phyloP scores from a whole-genome alignment of 2,888 invertebrate species.

The Eudemis profundana region DNA sequence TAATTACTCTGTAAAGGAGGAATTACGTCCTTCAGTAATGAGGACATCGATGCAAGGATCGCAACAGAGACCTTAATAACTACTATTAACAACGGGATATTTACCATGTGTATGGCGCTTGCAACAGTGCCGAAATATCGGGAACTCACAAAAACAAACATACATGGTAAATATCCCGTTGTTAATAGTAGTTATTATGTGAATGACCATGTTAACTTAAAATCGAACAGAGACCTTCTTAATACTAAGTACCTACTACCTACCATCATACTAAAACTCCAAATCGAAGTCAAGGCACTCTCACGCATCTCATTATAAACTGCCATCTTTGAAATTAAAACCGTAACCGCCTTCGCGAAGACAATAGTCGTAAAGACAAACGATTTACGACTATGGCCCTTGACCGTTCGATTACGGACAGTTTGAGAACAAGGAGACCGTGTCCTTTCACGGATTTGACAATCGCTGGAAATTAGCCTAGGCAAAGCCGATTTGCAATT shows the following conservation, averaged over 20 bases:
- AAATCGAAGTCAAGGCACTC: conserved; percentile 37
- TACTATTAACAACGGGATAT: too few species aligned
- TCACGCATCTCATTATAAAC: conserved; percentile 25
- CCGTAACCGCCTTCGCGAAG: conserved; percentile 37
- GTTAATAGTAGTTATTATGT: too few species aligned
- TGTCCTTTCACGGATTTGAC: conserved; percentile 40
- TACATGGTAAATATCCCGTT: too few species aligned
- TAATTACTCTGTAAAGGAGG: too few species aligned
- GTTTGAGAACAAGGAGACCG: conserved; percentile 37
- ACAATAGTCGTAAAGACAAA: conserved; percentile 39
- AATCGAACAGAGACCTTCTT: neutral
- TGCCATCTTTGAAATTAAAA: conserved; percentile 39
- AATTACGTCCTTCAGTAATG: too few species aligned
- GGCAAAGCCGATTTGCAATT: neutral
- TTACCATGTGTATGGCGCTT: too few species aligned
- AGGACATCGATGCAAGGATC: too few species aligned
- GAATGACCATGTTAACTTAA: too few species aligned
- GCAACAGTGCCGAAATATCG: too few species aligned
- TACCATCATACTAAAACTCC: neutral
- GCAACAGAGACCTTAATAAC: too few species aligned
- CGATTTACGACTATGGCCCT: conserved; percentile 39
- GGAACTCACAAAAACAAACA: too few species aligned
- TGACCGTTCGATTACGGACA: conserved; percentile 30
- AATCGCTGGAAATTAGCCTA: conserved; percentile 18
- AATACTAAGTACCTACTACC: neutral